These are phyloP conservation scores for Desmodus rotundus DNA, from an alignment of 2,113 vertebrate genomes.

Conservation along the genomic window DNA sequence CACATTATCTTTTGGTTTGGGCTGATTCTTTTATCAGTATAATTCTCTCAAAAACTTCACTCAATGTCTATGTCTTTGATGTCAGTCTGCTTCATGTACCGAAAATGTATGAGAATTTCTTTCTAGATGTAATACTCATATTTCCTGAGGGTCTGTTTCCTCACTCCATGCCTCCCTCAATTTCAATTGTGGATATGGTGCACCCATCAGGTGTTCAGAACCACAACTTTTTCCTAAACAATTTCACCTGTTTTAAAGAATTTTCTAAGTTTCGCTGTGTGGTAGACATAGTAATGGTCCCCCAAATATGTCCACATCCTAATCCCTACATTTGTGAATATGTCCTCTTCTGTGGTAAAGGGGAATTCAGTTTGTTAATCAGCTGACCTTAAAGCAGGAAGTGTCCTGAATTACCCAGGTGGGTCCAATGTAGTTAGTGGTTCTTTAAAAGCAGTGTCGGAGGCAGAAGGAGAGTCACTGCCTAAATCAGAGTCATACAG, in stretches of 20 bases:
- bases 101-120: background rate
- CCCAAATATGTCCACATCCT: background rate
- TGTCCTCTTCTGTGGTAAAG: background rate
- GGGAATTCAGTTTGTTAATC: background rate
- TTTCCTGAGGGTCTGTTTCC: background rate
- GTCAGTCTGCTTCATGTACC: background rate
- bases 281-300: background rate
- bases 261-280: background rate
- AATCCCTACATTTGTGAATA: background rate
- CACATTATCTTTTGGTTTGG: background rate
- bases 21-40: background rate
- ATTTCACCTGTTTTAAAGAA: background rate
- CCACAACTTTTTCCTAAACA: background rate
- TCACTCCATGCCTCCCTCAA: background rate
- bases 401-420: background rate
- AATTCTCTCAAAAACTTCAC: conserved; percentile 13
- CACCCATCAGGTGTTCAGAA: background rate
- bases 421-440: background rate
- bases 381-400: background rate
- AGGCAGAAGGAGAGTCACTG: background rate
- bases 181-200: background rate
- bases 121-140: background rate
- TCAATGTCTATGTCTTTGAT: conserved; percentile 25
- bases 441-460: background rate
- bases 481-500: background rate